Evolutionary conservation across 64 coral and sea anemone species (phyloP).

Genomic region (Trachythela sp.): DNA sequence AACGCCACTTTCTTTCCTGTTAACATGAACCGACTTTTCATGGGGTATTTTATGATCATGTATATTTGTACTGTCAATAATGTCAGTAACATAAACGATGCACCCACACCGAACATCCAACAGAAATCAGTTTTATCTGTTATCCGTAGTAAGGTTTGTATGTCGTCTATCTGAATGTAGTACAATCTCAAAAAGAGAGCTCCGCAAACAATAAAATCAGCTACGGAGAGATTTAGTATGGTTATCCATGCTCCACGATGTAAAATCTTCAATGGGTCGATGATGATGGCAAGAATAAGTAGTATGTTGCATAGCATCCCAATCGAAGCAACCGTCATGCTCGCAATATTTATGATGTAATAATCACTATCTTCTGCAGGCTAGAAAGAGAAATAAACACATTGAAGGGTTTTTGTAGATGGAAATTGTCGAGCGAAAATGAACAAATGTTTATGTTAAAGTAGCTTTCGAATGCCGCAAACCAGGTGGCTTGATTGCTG

Average conservation of each 20-base stretch:
- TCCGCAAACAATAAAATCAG: background rate
- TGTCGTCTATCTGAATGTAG: background rate
- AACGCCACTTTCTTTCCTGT: background rate
- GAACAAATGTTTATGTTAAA: too few relatives aligned
- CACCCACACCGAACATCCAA: background rate
- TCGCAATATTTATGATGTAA: background rate
- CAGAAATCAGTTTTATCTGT: background rate
- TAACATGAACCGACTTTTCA: background rate
- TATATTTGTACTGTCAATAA: background rate
- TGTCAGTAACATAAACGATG: background rate
- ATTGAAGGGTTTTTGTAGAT: too few relatives aligned
- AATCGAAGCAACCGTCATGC: background rate
- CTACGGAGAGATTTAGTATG: background rate
- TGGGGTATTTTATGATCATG: background rate
- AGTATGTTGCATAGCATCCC: background rate
- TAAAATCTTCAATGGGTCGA: background rate
- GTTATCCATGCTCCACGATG: background rate
- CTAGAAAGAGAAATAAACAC: too few relatives aligned
- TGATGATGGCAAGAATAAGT: background rate
- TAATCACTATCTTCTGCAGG: background rate
- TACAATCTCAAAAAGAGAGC: background rate
- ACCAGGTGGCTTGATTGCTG: too few relatives aligned
- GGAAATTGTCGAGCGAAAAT: too few relatives aligned
- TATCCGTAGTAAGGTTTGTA: background rate
- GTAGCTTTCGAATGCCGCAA: too few relatives aligned